phyloP scores from a whole-genome alignment of 2,888 invertebrate species.

The Helobdella robusta region DNA sequence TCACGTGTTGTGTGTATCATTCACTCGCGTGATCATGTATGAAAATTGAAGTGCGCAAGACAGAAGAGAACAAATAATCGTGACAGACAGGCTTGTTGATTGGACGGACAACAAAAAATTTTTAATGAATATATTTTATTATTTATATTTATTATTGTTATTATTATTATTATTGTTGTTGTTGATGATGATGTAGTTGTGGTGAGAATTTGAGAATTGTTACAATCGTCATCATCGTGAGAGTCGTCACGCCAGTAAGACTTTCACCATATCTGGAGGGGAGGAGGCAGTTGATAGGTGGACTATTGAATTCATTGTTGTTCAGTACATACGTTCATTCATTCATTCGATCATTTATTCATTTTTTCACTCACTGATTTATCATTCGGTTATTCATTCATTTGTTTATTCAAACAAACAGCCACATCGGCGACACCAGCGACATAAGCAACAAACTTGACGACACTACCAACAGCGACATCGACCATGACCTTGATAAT shows the following conservation, averaged over 20 bases:
- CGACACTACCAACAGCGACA: neutral
- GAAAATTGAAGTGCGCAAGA: no score
- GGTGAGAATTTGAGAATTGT: no score
- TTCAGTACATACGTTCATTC: neutral
- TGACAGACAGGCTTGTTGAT: no score
- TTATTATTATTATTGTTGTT: no score
- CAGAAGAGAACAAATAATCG: no score
- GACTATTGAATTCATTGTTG: neutral
- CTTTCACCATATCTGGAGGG: neutral
- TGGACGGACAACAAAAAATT: no score
- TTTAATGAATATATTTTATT: no score
- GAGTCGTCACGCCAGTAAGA: slow-evolving; percentile 5
- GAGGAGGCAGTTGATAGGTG: neutral
- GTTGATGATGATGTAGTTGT: no score
- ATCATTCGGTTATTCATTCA: neutral
- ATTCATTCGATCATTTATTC: neutral
- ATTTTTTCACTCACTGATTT: neutral
- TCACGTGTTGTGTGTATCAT: no score
- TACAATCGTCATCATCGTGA: no score
- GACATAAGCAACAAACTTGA: neutral
- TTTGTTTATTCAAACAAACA: neutral
- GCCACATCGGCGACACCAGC: neutral
- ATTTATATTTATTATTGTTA: no score
- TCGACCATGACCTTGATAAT: slow-evolving; percentile 28
- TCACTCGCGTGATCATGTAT: no score